Evolutionary conservation across 2,797 vertebrate genomes (phyloP).

Genomic region (Cossypha heuglini): DNA sequence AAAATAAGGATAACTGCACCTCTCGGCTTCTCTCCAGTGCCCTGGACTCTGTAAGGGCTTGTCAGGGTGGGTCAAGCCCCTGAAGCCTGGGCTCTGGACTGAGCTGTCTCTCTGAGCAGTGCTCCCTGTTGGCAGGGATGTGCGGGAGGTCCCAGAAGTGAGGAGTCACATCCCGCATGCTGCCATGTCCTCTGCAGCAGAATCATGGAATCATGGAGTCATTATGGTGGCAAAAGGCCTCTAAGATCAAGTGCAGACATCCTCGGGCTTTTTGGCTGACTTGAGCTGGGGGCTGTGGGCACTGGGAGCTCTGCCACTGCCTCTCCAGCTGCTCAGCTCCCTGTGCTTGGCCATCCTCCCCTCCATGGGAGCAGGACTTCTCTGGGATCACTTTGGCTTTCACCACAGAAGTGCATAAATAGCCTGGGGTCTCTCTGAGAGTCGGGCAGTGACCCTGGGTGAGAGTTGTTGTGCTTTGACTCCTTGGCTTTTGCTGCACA

Average conservation of each 20-base stretch:
- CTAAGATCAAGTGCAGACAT: not conserved
- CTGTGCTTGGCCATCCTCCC: not conserved
- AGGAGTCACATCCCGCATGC: rapidly evolving
- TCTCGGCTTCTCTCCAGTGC: not conserved
- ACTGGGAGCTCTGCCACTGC: rapidly evolving
- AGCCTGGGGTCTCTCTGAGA: rapidly evolving
- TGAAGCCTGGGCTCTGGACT: not conserved
- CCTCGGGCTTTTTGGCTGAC: not conserved
- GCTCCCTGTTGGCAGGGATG: rapidly evolving
- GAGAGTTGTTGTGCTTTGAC: not conserved
- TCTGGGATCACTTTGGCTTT: not conserved
- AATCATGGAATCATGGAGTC: rapidly evolving
- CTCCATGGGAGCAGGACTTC: rapidly evolving
- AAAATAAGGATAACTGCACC: not conserved
- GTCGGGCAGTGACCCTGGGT: not conserved
- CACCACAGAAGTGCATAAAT: rapidly evolving
- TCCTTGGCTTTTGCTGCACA: rapidly evolving
- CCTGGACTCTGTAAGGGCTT: not conserved
- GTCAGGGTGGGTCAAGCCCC: not conserved
- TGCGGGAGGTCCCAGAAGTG: rapidly evolving
- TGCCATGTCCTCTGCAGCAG: not conserved
- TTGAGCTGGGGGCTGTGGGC: not conserved
- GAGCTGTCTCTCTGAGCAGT: not conserved
- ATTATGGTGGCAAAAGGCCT: not conserved
- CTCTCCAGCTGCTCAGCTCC: not conserved